Evolutionary conservation across 2,797 vertebrate species (phyloP).

Genomic region (Siniperca scherzeri): DNA sequence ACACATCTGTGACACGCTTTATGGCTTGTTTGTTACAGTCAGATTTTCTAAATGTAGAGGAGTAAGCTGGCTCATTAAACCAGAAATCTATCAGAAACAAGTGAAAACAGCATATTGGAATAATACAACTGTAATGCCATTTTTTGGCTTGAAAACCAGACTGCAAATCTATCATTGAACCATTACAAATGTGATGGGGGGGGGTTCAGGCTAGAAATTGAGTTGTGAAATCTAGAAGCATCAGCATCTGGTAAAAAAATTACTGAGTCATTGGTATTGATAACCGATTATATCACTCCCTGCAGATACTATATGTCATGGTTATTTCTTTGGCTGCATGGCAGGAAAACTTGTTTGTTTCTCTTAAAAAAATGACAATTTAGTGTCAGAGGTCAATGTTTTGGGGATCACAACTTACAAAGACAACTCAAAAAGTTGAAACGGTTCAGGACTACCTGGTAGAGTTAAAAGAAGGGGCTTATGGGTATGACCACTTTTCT

Average conservation of each 20-base stretch:
- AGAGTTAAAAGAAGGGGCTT: background rate
- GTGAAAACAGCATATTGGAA: background rate
- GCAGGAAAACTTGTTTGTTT: background rate
- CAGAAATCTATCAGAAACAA: constrained; percentile 2
- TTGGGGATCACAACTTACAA: background rate
- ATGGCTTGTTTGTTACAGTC: background rate
- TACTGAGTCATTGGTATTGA: constrained; percentile 5
- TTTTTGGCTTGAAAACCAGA: background rate
- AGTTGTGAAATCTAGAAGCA: constrained; percentile 3
- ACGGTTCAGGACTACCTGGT: background rate
- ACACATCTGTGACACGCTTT: background rate
- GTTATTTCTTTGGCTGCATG: background rate
- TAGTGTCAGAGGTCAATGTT: background rate
- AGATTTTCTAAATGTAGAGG: background rate
- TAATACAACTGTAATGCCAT: background rate
- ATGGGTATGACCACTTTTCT: background rate
- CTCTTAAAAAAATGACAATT: background rate
- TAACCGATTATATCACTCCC: background rate
- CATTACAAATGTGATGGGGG: background rate
- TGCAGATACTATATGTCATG: background rate
- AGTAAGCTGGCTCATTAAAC: background rate
- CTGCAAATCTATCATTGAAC: background rate
- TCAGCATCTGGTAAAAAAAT: background rate
- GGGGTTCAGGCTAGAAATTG: background rate
- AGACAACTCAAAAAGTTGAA: background rate